phyloP scores from a whole-genome alignment of 2,888 invertebrate genomes.

The Tethea ocularis region DNA sequence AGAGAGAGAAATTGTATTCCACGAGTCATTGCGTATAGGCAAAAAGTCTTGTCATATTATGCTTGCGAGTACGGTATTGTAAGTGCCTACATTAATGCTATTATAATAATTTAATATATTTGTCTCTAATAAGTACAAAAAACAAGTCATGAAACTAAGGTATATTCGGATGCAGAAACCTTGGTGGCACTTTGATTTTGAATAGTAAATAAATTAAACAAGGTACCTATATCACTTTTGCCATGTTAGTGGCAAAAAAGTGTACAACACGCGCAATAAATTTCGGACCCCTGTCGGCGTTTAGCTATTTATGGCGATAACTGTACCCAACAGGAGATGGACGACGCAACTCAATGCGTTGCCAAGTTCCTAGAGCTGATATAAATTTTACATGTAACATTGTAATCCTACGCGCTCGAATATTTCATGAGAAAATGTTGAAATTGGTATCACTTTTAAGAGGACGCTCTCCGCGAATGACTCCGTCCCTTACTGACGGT shows the following conservation, averaged over 20 bases:
- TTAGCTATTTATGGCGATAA: conserved; percentile 21
- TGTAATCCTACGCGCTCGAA: conserved; percentile 22
- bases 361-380: conserved; percentile 32
- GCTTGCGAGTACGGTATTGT: no score
- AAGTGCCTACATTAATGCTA: no score
- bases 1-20: no score
- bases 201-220: background rate
- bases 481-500: no score
- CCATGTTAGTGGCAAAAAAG: conserved; percentile 1
- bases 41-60: no score
- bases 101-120: no score
- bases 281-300: conserved; percentile 23
- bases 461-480: no score
- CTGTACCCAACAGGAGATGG: conserved; percentile 19
- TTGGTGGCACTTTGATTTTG: background rate
- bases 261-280: conserved; percentile 12
- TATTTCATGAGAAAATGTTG: conserved; percentile 16
- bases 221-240: conserved; percentile 4
- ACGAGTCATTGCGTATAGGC: no score
- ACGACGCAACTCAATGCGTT: conserved; percentile 18
- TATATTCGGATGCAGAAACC: background rate
- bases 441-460: background rate
- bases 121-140: no score
- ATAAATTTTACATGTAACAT: conserved; percentile 29
- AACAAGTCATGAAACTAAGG: no score